These are phyloP conservation scores for Scaptomyza graminum DNA, from an alignment of 1,140 invertebrate species.

Conservation along the genomic window DNA sequence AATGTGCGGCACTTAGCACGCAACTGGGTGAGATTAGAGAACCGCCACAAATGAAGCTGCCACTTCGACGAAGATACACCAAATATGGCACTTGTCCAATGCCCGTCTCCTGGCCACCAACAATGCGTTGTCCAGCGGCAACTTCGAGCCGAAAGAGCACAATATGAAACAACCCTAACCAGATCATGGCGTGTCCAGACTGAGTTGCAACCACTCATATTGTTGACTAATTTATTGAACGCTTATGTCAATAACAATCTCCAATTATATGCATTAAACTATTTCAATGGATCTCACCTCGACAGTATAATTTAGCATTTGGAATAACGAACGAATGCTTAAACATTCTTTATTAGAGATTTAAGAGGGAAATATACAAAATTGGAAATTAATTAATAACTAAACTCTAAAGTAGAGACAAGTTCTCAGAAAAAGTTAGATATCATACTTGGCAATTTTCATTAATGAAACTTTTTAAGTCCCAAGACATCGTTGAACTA, in stretches of 20 bases:
- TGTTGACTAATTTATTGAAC: slow-evolving; percentile 25
- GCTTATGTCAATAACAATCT: slow-evolving; percentile 11
- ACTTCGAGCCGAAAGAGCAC: slow-evolving; percentile 16
- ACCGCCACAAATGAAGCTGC: slow-evolving; percentile 67
- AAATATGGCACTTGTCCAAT: slow-evolving; percentile 67
- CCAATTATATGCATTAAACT: slow-evolving; percentile 12
- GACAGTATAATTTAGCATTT: neutral
- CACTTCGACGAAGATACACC: slow-evolving; percentile 57
- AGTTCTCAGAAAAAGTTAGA: too few relatives aligned
- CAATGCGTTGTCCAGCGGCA: slow-evolving; percentile 48
- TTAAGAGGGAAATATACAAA: too few relatives aligned
- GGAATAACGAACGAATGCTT: too few relatives aligned
- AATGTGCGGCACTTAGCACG: slow-evolving; percentile 74
- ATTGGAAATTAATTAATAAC: too few relatives aligned
- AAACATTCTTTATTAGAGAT: too few relatives aligned
- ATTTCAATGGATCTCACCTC: slow-evolving; percentile 1
- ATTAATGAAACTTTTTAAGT: slow-evolving; percentile 29
- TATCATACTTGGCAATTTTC: slow-evolving; percentile 29
- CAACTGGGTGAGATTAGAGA: slow-evolving; percentile 56
- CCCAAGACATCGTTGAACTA: slow-evolving; percentile 25
- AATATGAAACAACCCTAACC: slow-evolving; percentile 38
- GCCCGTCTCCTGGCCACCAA: slow-evolving; percentile 61
- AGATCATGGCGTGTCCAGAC: slow-evolving; percentile 60
- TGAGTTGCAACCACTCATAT: slow-evolving; percentile 13
- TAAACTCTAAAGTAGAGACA: too few relatives aligned